Conservation (phyloP, 2,888 invertebrate genomes). For the Laspeyria flexula region DNA sequence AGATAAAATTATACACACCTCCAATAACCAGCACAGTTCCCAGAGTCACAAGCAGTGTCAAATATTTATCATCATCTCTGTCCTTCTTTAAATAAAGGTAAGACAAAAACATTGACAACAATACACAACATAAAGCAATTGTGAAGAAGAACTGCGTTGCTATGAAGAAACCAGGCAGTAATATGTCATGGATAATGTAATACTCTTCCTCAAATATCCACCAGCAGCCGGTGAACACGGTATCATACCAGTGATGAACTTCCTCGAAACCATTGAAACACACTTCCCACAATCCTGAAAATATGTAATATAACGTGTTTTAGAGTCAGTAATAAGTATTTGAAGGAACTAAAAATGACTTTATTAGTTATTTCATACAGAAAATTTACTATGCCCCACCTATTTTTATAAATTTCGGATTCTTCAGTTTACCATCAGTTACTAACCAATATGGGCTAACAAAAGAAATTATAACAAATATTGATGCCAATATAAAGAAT, state of each 20-base stretch:
- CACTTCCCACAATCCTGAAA: conserved; percentile 96
- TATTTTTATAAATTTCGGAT: conserved; percentile 93
- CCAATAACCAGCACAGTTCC: conserved; percentile 91
- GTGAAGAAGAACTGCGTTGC: conserved; percentile 98
- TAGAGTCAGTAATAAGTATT: too few relatives aligned
- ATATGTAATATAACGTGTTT: not conserved
- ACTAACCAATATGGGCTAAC: conserved; percentile 95
- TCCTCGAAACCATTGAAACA: conserved; percentile 96
- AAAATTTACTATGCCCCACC: conserved; percentile 79
- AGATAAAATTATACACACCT: conserved; percentile 79
- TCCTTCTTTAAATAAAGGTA: conserved; percentile 91
- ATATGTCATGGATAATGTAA: conserved; percentile 95
- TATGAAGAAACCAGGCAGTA: conserved; percentile 96
- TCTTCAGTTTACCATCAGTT: conserved; percentile 90
- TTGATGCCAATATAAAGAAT: conserved; percentile 88
- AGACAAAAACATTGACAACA: conserved; percentile 91
- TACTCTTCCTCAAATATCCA: conserved; percentile 99
- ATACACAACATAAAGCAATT: conserved; percentile 92
- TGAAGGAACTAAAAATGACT: too few relatives aligned
- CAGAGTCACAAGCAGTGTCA: conserved; percentile 90
- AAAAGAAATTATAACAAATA: conserved; percentile 92
- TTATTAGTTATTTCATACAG: not conserved
- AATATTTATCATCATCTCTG: conserved; percentile 91
- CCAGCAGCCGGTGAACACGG: conserved; percentile 94
- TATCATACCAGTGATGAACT: conserved; percentile 94